phyloP scores from a whole-genome alignment of 2,113 vertebrate genomes.

The Apteryx mantelli region DNA sequence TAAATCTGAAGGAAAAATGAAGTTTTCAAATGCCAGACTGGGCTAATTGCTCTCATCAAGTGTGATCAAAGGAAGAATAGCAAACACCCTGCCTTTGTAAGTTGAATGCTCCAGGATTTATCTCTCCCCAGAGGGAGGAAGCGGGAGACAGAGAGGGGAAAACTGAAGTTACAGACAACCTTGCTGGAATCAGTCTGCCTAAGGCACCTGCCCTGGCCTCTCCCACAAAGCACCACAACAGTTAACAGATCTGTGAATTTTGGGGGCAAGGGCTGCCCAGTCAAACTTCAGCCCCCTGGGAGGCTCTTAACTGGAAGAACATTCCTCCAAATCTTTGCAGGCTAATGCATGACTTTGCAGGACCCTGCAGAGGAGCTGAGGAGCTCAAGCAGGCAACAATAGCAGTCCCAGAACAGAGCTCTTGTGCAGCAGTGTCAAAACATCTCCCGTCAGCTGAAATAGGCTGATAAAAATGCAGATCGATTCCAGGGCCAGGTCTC shows the following conservation, averaged over 20 bases:
- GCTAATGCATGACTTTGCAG: not conserved
- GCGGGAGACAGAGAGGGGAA: not conserved
- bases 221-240: not conserved
- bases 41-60: not conserved
- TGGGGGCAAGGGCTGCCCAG: not conserved
- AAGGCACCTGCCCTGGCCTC: not conserved
- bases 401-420: not conserved
- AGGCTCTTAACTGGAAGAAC: not conserved
- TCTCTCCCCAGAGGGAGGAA: not conserved
- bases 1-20: not conserved
- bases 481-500: not conserved
- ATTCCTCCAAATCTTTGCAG: not conserved
- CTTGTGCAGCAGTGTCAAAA: not conserved
- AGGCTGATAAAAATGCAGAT: slow-evolving; percentile 57
- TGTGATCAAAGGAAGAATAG: not conserved
- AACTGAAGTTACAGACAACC: not conserved
- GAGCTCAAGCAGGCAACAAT: not conserved
- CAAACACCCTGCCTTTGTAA: too few species aligned
- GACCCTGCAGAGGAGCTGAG: not conserved
- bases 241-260: not conserved
- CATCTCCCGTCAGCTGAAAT: not conserved
- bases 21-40: rapidly evolving
- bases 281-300: not conserved
- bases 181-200: not conserved
- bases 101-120: not conserved